Base-by-base conservation (phyloP, 1,140 invertebrate species). In the Agrypnia vestita region DNA sequence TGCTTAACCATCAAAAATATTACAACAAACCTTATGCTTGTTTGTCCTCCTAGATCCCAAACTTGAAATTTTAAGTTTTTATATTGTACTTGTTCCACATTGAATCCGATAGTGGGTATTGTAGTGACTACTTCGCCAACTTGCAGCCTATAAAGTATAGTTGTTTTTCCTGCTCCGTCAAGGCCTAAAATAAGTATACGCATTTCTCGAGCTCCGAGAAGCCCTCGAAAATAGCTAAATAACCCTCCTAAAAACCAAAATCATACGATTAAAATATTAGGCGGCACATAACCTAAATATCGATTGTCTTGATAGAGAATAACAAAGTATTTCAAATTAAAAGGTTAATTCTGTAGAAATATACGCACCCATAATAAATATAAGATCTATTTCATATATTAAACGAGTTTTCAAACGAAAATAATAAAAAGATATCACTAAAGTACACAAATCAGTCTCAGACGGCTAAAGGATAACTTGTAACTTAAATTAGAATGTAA, bases 111-210 rank as follows among this genome's bases (percentile, higher is more conserved):
- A 10, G 97, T 99, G 13, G 89, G 89, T 89, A 99, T 99, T 25
- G 98, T 99, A n/a, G 98, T 99, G 0, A 99, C 98, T 62, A 99
- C 98, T 92, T 99, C 98, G 19, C 98, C 98, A 79, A 99, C 98
- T 93, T 99, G 98, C 84, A 99, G 91, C 90, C 96, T 95, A 90
- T 99, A 99, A 55, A 99, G 90, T 90, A 99, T 99, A 71, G 98
- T 99, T 9, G 98, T 99, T 92, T 99, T 99, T 81, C 97, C 97
- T 86, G 97, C 97, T 75, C 98, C 98, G 89, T 99, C 98, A 76
- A 99, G 91, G 11, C 98, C 98, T 49, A 99, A 91, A 86, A 99
- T 99, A 80, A 99, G 90, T 87, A 99, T 99, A 85, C 98, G 92
- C 94, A 99, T 97, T 92, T 99, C 98, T 84, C 97, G 93, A 80